A percentile compares a stretch with the other conserved stretches of the same genome.
Conservation (phyloP, 2,113 vertebrate species). For the Sprattus sprattus region DNA sequence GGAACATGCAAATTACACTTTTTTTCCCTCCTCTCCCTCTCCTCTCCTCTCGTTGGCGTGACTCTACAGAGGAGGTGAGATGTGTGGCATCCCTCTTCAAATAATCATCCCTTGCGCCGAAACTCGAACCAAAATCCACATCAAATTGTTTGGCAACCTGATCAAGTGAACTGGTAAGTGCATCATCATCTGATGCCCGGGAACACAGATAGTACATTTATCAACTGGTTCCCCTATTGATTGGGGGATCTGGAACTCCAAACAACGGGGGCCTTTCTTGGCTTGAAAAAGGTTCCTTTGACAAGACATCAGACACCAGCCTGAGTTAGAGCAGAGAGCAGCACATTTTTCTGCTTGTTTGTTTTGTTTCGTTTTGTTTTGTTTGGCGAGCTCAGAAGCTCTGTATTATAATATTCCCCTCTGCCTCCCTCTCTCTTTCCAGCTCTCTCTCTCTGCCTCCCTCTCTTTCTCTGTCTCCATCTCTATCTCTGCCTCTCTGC, state of each 20-base stretch:
- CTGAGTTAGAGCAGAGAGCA: neutral
- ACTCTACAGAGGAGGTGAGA: neutral
- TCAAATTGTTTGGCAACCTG: neutral
- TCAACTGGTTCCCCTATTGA: neutral
- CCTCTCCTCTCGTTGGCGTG: neutral
- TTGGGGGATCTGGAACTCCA: neutral
- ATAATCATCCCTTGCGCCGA: neutral
- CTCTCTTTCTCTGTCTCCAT: no score
- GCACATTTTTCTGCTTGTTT: neutral
- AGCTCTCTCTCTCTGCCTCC: neutral
- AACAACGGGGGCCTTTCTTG: neutral
- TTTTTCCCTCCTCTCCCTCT: conserved; percentile 21
- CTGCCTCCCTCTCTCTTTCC: conserved; percentile 24
- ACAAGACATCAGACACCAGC: neutral
- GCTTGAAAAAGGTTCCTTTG: conserved; percentile 3
- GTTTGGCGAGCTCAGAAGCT: neutral
- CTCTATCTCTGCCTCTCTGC: neutral
- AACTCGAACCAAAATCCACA: neutral
- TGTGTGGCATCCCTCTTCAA: conserved; percentile 8
- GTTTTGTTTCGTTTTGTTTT: neutral
- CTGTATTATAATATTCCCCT: conserved; percentile 23
- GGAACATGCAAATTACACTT: conserved; percentile 34
- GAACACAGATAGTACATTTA: neutral
- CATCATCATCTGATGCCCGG: neutral
- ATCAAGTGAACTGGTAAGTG: neutral